Base-by-base conservation (phyloP, 2,797 vertebrate species). In the Rhynchonycteris naso region DNA sequence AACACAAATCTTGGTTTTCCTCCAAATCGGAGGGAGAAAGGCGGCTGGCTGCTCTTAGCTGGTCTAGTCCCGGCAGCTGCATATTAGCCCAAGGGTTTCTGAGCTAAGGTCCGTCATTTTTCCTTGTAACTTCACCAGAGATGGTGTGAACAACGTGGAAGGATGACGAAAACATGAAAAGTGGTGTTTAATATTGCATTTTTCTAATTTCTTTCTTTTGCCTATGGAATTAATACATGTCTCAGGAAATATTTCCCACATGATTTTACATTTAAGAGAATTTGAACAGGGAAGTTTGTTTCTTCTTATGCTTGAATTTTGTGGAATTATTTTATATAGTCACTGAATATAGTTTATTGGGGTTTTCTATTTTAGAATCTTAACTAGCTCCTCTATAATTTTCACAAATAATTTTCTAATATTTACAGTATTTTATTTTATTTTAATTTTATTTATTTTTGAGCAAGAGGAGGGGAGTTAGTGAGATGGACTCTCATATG, bases 1-100 rank as follows among this genome's bases (percentile, higher is more conserved):
- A 96, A 97, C 86, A 74, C 3, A 13, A 90, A 83, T 92, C 74
- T 63, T 65, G 82, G 89, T 82, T 81, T 21, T 87, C 30, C 75
- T 89, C 75, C 33, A 79, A 63, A 74, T 79, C 83, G 52, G 30
- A 35, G n/a, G 61, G 24, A 87, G 43, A 33, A 80, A 71, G 66
- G 47, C 58, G 84, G n/a, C 28, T 3, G 16, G 71, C 65, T 71
- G 33, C 47, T 50, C 7, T 9, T 1, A 63, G 84, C 75, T 52
- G 26, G 24, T 69, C 6, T 9, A 15, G 61, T 58, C 81, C 43
- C 65, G 78, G 93, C 65, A 71, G 7, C 16, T 59, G 33, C 43
- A 65, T 56, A 65, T 58, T 61, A 90, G 83, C 80, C 66, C 18
- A 1, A 47, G 54, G 83, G 35, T 66, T 87, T 47, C 86, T 68